Base-by-base conservation (phyloP, 2,113 vertebrate genomes). In the Cranoglanis bouderius region DNA sequence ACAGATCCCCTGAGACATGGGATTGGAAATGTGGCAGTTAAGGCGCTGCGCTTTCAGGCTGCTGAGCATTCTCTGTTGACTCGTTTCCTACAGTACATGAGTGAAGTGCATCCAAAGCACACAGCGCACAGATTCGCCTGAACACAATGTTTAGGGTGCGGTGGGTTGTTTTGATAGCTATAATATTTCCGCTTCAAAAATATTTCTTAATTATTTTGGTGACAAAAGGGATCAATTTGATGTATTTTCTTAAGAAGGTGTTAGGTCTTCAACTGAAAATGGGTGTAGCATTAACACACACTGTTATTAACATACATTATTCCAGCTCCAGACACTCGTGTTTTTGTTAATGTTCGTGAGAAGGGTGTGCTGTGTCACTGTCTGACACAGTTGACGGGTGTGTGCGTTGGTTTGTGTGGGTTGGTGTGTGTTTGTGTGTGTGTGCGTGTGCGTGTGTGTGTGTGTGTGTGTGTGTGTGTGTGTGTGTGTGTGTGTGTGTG, bases 331-430 rank as follows among this genome's bases (percentile, higher is more conserved):
- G 78, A 89, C 46, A 26, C 43, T 77, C 21, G 9, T 4, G 14
- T 85, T 70, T 70, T 88, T 89, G 59, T 51, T 38, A 65, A 29
- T 26, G 55, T 91, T 89, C 80, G 78, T 85, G 55, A 29, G 77
- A 74, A 78, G 87, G 75, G 87, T 46, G 86, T 89, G 88, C 90
- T 86, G 86, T 89, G 75, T 88, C 74, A 74, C 74, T 86, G 61
- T 88, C 75, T 61, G 88, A 77, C 59, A 83, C 26, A 32, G 74
- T 70, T 84, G 83, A 63, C 21, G 74, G 78, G 83, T 84, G 61
- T 80, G 65, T 89, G 82, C 43, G 18, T 72, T 35, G 7, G 49
- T 53, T 55, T 51, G 70, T 67, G 29, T 43, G 24, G 53, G 70
- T 65, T 32, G 4, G 6, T 51, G 70, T 67, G 19, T 32, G 16